Evolutionary conservation across 2,113 vertebrate genomes (phyloP), one percentile per base, ranked within the genome.

Genomic region (Aldabrachelys gigantea): DNA sequence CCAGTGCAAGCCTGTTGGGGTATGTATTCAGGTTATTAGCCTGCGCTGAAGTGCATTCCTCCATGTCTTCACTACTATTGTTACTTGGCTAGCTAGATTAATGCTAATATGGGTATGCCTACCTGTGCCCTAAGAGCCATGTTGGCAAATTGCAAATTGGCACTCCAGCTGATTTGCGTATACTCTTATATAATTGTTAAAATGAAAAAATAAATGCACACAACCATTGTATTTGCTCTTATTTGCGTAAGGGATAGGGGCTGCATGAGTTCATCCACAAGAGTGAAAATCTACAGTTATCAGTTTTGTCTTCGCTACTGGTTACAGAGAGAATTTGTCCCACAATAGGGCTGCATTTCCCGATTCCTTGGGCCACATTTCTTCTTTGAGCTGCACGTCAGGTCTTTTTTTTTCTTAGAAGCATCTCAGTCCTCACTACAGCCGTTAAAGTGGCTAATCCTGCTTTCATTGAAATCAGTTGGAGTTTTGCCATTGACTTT

Each of bases 101-200:
- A 59, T 11, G 27, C 27, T 59, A 59, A 27, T 29, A 59, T 29
- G 57, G 27, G 57, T 59, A 29, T 29, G 27, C 57, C 27, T 29
- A 29, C 27, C 25, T 59, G 25, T 59, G 11, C 27, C 27, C 25
- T 59, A 29, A n/a, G 31, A 92, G 47, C n/a, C 4, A 7, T 2
- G 3, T 47, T 69, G 49, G 1, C 80, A 6, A 1, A 1, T 80
- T 91, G 75, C 76, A 19, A 31, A 65, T 47, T 8, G 31, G 35
- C 69, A 57, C 52, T 84, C 78, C 0, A 0, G 75, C 56, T 25
- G 5, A 41, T 88, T 89, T 91, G 31, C 4, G 0, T 44, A 86
- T 72, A 22, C 59, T 3, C 17, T 85, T 89, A 38, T n/a, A 72
- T 72, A 72, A 38, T 38, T 21, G 8, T 72, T 72, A 72, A 31